A percentile compares a stretch with the other conserved stretches of the same genome.
Conservation (phyloP, 2,797 vertebrate genomes). For the Sphenodon punctatus region DNA sequence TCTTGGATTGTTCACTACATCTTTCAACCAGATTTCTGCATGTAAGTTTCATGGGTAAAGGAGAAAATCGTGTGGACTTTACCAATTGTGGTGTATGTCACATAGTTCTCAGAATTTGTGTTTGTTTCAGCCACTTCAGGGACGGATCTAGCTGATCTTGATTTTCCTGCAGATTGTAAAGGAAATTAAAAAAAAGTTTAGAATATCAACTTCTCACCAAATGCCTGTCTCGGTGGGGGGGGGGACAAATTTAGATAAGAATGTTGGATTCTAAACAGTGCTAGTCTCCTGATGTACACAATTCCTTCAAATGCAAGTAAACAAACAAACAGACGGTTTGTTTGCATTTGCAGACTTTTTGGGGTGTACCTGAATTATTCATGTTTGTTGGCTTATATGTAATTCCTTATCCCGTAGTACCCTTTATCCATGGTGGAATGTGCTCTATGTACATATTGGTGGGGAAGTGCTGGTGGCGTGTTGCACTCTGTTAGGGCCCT, state of each 20-base stretch:
- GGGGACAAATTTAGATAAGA: not conserved
- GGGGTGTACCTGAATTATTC: too few relatives aligned
- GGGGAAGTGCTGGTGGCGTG: too few relatives aligned
- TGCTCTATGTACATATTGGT: too few relatives aligned
- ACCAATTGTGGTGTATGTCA: slow-evolving; percentile 56
- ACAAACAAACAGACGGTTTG: too few relatives aligned
- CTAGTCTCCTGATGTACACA: not conserved
- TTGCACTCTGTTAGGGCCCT: too few relatives aligned
- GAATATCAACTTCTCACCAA: not conserved
- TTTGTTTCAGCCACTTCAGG: not conserved
- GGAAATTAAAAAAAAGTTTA: not conserved
- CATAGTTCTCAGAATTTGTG: not conserved
- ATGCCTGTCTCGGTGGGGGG: not conserved
- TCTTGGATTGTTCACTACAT: too few relatives aligned
- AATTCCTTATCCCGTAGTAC: too few relatives aligned
- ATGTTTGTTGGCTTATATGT: too few relatives aligned
- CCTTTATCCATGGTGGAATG: too few relatives aligned
- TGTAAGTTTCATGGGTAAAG: not conserved
- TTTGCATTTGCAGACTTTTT: too few relatives aligned
- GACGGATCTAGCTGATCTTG: not conserved
- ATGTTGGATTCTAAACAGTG: not conserved
- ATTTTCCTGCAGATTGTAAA: slow-evolving; percentile 44
- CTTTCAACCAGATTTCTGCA: not conserved
- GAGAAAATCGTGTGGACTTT: not conserved
- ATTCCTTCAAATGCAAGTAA: too few relatives aligned